phyloP scores from a whole-genome alignment of 1,140 invertebrate genomes.

The Orius insidiosus region DNA sequence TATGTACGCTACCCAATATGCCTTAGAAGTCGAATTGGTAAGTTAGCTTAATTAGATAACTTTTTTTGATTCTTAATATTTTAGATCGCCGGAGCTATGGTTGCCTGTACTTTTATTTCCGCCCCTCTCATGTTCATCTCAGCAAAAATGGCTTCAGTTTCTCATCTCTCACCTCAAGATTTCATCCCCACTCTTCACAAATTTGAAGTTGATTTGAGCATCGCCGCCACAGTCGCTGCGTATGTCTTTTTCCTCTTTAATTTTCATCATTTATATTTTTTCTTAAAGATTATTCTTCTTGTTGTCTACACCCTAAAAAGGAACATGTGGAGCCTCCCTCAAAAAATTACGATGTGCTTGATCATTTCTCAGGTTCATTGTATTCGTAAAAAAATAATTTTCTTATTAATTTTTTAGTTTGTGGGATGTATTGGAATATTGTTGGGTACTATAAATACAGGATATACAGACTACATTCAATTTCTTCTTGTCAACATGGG shows the following conservation, averaged over 20 bases:
- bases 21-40: conserved; percentile 70
- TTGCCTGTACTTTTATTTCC: conserved; percentile 81
- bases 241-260: conserved; percentile 20
- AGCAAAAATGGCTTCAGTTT: conserved; percentile 74
- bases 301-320: conserved; percentile 56
- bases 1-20: conserved; percentile 80
- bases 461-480: conserved; percentile 36
- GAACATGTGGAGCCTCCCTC: conserved; percentile 50
- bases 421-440: conserved; percentile 44
- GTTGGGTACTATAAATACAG: conserved; percentile 33
- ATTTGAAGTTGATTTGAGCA: conserved; percentile 69
- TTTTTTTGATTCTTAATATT: neutral
- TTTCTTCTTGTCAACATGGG: conserved; percentile 53
- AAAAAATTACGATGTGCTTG: conserved; percentile 60
- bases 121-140: conserved; percentile 90
- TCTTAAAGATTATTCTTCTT: conserved; percentile 49
- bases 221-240: conserved; percentile 53
- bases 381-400: neutral
- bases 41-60: conserved; percentile 22
- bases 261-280: conserved; percentile 16
- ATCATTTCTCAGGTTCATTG: conserved; percentile 53
- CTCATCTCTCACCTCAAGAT: conserved; percentile 40
- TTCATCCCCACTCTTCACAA: conserved; percentile 56
- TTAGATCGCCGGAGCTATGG: conserved; percentile 77
- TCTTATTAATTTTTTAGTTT: conserved; percentile 20